phyloP scores from a whole-genome alignment of 2,113 vertebrate species.

The Stegostoma tigrinum region DNA sequence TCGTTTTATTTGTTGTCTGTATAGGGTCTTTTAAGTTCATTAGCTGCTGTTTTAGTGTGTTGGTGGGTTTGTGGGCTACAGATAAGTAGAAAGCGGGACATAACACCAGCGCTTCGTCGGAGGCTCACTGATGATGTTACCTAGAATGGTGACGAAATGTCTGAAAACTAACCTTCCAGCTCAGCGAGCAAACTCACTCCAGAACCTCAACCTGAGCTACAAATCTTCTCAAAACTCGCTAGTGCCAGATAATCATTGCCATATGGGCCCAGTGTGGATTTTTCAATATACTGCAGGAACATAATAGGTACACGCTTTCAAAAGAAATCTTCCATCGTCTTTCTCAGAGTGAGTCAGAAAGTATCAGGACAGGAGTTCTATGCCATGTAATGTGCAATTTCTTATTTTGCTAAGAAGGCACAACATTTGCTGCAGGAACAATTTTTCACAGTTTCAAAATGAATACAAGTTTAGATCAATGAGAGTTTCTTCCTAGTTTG shows the following conservation, averaged over 20 bases:
- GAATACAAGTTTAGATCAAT: background rate
- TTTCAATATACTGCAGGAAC: background rate
- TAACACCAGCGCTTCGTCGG: too few relatives aligned
- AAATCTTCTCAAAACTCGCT: too few relatives aligned
- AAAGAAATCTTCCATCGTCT: background rate
- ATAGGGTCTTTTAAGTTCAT: too few relatives aligned
- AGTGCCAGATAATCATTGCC: background rate
- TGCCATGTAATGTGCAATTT: background rate
- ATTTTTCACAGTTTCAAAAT: background rate
- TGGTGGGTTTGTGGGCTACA: too few relatives aligned
- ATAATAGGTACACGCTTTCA: background rate
- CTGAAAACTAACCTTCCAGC: too few relatives aligned
- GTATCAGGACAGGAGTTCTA: background rate
- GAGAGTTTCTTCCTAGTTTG: background rate
- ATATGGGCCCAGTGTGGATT: background rate
- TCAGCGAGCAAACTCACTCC: too few relatives aligned
- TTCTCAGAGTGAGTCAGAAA: background rate
- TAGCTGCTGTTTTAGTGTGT: too few relatives aligned
- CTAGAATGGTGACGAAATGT: too few relatives aligned
- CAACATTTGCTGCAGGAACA: background rate
- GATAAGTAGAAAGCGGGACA: too few relatives aligned
- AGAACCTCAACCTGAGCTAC: too few relatives aligned
- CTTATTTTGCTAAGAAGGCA: background rate
- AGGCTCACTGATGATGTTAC: too few relatives aligned
- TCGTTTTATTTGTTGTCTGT: too few relatives aligned